Evolutionary conservation across 2,888 invertebrate genomes (phyloP).

Genomic region (Drosophila infuscata): DNA sequence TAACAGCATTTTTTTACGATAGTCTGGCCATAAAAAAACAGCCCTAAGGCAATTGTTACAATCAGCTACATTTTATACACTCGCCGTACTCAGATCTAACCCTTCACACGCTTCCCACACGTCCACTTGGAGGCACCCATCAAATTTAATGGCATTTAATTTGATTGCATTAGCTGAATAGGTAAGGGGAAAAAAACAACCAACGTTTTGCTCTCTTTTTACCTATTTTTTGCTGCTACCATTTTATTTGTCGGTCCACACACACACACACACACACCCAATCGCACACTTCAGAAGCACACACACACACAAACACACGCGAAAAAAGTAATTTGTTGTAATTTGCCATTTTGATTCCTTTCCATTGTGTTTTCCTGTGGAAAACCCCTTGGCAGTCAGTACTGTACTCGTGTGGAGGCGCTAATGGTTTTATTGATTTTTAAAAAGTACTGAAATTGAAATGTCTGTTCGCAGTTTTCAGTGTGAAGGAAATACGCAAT

Average conservation of each 20-base stretch:
- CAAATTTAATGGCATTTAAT: slow-evolving; percentile 76
- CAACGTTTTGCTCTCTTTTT: slow-evolving; percentile 33
- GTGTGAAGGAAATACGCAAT: neutral
- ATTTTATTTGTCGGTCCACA: slow-evolving; percentile 37
- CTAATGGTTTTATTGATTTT: slow-evolving; percentile 1
- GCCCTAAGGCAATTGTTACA: slow-evolving; percentile 45
- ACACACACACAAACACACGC: slow-evolving; percentile 4
- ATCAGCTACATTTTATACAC: slow-evolving; percentile 23
- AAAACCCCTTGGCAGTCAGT: slow-evolving; percentile 2
- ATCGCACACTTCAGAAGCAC: neutral
- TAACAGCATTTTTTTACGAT: slow-evolving; percentile 68
- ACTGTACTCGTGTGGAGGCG: neutral
- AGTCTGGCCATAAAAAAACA: slow-evolving; percentile 51
- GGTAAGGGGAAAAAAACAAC: slow-evolving; percentile 33
- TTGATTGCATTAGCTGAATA: slow-evolving; percentile 71
- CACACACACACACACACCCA: slow-evolving; percentile 5
- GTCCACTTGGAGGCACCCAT: slow-evolving; percentile 33
- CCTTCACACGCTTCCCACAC: slow-evolving; percentile 37
- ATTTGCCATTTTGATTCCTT: slow-evolving; percentile 37
- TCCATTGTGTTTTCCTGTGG: neutral
- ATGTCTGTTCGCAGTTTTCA: neutral
- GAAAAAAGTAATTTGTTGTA: slow-evolving; percentile 55
- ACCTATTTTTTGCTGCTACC: slow-evolving; percentile 13
- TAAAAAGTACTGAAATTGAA: slow-evolving; percentile 10
- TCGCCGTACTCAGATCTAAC: slow-evolving; percentile 27